Evolutionary conservation across 2,888 invertebrate species (phyloP), one percentile per base, ranked within the genome.

Genomic region (Odontomyia ornata): DNA sequence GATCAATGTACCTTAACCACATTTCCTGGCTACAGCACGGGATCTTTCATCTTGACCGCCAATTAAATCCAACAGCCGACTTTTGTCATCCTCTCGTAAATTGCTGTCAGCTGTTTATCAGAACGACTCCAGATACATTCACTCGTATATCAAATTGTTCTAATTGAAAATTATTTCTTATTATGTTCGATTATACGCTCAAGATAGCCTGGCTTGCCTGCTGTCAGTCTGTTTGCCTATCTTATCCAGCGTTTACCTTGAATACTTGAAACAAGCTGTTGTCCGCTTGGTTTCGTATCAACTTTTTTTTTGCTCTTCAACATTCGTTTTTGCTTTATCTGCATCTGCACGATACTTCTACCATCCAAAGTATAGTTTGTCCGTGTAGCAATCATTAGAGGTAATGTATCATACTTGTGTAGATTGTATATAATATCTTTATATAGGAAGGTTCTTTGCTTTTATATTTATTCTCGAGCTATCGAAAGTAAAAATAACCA

Each of bases 401-500:
- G 60, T 60, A 60, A 60, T 60, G 60, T 60, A 60, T 60, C 60
- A 60, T 60, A 60, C 25, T 36, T 36, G 36, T 36, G 5, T 36
- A 5, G 36, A 36, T 36, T 36, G 5, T 36, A 36, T 36, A 36
- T 36, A 36, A 36, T 7, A 18, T 23, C 18, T 43, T 52, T 52
- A 15, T 52, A 15, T 52, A 52, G 7, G 52, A 52, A 64, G 30
- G 65, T 65, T 65, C 36, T 65, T 65, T 18, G 21, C 65, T 36
- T 18, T 52, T 15, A 52, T 52, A 36, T 13, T 64, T 28, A 15
- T 36, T 62, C 28, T 65, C 65, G 18, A 36, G 13, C 30, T 30
- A 36, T 56, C 18, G 52, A 72, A 72, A 72, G 71, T 72, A 72
- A 72, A 72, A 72, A 72, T 72, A 72, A 52, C 71, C 71, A 28